Conservation (phyloP, 2,888 invertebrate genomes). For the Sesia apiformis region DNA sequence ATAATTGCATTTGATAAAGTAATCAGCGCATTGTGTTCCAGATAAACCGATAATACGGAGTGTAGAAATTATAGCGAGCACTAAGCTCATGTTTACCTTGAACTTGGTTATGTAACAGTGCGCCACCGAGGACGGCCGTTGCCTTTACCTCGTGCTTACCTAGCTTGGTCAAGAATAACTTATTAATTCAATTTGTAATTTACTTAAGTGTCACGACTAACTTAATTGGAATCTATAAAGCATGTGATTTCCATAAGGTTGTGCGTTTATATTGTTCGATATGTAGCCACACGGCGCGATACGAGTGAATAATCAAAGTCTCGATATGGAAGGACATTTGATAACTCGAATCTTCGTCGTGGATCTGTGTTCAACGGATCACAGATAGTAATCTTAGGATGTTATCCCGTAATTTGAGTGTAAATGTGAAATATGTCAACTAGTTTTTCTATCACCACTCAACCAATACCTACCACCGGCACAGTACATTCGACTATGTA, state of each 20-base stretch:
- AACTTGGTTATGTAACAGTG: neutral
- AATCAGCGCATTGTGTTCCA: neutral
- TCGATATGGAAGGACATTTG: too few relatives aligned
- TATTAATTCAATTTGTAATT: neutral
- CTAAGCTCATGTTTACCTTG: neutral
- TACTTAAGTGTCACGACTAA: neutral
- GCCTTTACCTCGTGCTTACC: neutral
- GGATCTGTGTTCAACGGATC: too few relatives aligned
- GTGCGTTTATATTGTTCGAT: neutral
- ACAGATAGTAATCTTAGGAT: too few relatives aligned
- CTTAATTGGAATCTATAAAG: neutral
- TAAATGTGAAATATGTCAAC: too few relatives aligned
- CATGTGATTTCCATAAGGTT: neutral
- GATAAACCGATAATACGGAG: neutral
- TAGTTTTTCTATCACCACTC: too few relatives aligned
- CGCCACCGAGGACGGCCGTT: neutral
- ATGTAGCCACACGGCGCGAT: too few relatives aligned
- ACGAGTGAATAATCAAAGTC: too few relatives aligned
- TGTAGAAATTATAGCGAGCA: neutral
- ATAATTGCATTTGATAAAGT: neutral
- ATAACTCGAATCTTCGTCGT: too few relatives aligned
- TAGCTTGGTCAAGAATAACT: neutral
- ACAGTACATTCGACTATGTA: too few relatives aligned
- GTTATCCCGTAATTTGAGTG: too few relatives aligned
- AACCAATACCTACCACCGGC: too few relatives aligned